Conservation (phyloP, 35 echinoderm and acorn worm genomes). For the Ptychodera flava region DNA sequence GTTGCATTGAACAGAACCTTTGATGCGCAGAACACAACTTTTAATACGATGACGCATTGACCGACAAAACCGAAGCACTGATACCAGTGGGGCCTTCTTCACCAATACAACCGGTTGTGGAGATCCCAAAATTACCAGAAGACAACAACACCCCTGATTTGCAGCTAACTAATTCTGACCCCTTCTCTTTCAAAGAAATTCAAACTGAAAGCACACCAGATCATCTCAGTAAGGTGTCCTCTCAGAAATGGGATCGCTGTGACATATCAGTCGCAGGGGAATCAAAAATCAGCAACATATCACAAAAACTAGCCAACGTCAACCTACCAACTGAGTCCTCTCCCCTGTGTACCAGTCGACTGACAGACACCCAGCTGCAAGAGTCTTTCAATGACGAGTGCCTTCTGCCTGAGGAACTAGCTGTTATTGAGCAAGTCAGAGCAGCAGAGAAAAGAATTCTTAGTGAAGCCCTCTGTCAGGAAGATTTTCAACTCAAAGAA, state of each 20-base stretch:
- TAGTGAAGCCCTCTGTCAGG: neutral
- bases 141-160: no score
- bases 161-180: no score
- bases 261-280: neutral
- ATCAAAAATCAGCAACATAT: neutral
- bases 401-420: conserved; percentile 44
- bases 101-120: no score
- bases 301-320: neutral
- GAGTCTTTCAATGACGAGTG: conserved; percentile 78
- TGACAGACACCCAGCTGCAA: no score
- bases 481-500: conserved; percentile 6
- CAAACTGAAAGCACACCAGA: neutral
- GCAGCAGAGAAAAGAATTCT: neutral
- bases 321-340: no score
- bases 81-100: no score
- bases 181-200: no score
- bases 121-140: no score
- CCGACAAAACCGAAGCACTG: no score
- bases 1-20: neutral
- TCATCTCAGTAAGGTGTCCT: no score
- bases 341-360: no score
- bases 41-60: no score
- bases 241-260: neutral
- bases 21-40: neutral
- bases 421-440: neutral